A percentile compares a stretch with the other conserved stretches of the same genome.
phyloP scores from a whole-genome alignment of 2,797 vertebrate species.

The Meriones psammophilus region DNA sequence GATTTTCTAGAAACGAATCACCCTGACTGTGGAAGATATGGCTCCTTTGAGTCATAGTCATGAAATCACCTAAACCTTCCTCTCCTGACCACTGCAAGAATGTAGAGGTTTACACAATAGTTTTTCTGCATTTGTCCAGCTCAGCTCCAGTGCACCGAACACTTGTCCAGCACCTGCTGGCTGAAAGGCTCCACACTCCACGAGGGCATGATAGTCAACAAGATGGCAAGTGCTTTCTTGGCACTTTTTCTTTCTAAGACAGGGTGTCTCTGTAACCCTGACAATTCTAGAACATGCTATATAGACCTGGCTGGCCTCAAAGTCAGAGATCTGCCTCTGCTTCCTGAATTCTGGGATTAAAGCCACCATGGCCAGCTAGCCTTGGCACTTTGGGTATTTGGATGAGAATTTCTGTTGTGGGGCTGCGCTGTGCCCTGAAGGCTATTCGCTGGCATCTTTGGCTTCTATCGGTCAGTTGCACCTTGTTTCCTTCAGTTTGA shows the following conservation, averaged over 20 bases:
- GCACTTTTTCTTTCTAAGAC: background rate
- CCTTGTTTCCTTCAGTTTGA: background rate
- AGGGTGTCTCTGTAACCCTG: background rate
- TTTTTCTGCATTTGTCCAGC: background rate
- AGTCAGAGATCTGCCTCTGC: background rate
- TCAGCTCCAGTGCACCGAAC: background rate
- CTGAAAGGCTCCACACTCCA: background rate
- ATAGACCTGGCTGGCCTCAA: background rate
- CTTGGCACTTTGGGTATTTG: background rate
- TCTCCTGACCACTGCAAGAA: background rate
- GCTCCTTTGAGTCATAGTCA: constrained; percentile 43
- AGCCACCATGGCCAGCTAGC: background rate
- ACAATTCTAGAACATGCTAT: background rate
- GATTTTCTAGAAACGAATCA: constrained; percentile 72
- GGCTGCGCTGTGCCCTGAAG: no score
- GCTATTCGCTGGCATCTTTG: background rate
- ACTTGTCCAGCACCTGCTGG: background rate
- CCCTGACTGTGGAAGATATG: constrained; percentile 71
- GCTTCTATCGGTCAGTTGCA: background rate
- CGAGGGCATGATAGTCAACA: background rate
- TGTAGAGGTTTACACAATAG: background rate
- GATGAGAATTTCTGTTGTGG: background rate
- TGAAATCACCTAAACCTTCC: background rate
- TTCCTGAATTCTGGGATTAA: background rate
- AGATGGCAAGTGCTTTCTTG: background rate